Evolutionary conservation across 1,140 invertebrate species (phyloP).

Genomic region (Drosophila paulistorum): DNA sequence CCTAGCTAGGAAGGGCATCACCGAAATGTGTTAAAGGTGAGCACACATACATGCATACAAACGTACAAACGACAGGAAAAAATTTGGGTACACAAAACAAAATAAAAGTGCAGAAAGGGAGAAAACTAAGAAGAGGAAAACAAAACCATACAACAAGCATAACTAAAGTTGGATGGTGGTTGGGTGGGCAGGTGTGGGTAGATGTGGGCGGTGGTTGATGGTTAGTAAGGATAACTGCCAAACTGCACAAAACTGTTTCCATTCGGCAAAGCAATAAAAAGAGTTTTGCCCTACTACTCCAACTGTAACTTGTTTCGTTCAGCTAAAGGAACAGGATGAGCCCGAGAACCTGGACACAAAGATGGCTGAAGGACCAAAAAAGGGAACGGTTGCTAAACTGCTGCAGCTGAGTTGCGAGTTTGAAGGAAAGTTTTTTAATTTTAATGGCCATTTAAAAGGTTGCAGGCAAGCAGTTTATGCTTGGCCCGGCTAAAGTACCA

Average conservation of each 20-base stretch:
- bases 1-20: conserved; percentile 1
- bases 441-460: conserved; percentile 71
- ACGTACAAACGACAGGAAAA: neutral
- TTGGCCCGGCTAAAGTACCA: conserved; percentile 34
- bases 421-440: conserved; percentile 70
- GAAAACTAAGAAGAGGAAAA: neutral
- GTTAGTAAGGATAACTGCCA: conserved; percentile 35
- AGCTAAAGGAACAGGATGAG: conserved; percentile 5
- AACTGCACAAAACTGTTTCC: conserved; percentile 58
- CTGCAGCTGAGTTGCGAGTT: conserved; percentile 22
- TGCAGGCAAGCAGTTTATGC: conserved; percentile 41
- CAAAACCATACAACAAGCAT: conserved; percentile 3
- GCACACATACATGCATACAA: no score
- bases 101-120: neutral
- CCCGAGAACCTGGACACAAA: neutral
- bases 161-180: conserved; percentile 6
- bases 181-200: neutral
- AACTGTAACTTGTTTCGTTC: conserved; percentile 51
- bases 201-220: conserved; percentile 17
- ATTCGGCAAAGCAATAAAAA: conserved; percentile 65
- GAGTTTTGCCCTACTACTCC: conserved; percentile 27
- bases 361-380: no score
- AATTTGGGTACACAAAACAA: neutral
- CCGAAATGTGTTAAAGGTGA: conserved; percentile 15
- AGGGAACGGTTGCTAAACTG: conserved; percentile 5